Conservation (phyloP, 2,888 invertebrate genomes). For the Heliconius ismenius region DNA sequence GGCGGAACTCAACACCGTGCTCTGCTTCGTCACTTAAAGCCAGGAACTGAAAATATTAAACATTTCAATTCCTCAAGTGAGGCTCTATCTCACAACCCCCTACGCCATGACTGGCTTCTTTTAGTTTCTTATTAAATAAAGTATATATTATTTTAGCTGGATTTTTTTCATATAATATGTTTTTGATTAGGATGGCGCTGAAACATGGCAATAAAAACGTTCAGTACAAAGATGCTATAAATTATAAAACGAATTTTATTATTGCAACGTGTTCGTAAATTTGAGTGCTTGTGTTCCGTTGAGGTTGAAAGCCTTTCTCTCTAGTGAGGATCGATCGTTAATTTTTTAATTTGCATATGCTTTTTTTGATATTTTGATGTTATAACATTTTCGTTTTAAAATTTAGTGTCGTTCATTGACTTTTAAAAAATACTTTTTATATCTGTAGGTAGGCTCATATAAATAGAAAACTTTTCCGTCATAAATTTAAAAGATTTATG, state of each 20-base stretch:
- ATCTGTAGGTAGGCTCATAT: neutral
- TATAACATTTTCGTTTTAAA: neutral
- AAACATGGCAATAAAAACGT: constrained; percentile 25
- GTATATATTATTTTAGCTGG: neutral
- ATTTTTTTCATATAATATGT: neutral
- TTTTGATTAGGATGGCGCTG: constrained; percentile 18
- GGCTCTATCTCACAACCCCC: neutral
- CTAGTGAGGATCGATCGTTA: constrained; percentile 17
- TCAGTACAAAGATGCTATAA: constrained; percentile 2
- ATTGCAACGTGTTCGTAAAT: constrained; percentile 22
- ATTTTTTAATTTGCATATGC: constrained; percentile 14
- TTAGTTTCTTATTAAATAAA: no score
- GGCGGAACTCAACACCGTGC: neutral
- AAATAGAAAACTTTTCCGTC: no score
- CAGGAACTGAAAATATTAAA: neutral
- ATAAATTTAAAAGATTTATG: no score
- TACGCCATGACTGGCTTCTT: no score
- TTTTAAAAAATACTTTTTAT: neutral
- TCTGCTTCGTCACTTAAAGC: neutral
- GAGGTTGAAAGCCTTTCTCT: constrained; percentile 21
- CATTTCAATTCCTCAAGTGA: neutral
- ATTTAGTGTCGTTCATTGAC: neutral
- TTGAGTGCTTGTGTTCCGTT: neutral
- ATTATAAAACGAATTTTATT: constrained; percentile 23
- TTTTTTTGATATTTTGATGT: neutral